phyloP scores from a whole-genome alignment of 2,888 invertebrate species.

The Temnothorax unifasciatus region DNA sequence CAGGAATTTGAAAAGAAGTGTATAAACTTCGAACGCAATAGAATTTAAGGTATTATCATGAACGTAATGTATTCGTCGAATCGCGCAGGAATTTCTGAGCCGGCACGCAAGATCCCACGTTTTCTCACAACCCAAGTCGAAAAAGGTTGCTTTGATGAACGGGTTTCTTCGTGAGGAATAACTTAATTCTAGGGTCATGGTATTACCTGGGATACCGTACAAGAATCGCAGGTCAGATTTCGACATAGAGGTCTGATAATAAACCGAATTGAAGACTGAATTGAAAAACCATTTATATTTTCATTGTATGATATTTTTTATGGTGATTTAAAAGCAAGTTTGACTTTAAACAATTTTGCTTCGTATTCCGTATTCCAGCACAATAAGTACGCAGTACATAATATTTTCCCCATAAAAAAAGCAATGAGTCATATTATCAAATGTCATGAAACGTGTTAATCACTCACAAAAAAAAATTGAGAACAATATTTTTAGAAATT shows the following conservation, averaged over 20 bases:
- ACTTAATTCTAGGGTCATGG: conserved; percentile 81
- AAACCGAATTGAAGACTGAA: background rate
- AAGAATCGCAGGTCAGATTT: conserved; percentile 72
- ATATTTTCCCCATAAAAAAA: background rate
- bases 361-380: background rate
- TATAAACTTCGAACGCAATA: background rate
- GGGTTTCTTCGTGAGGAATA: conserved; percentile 81
- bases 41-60: conserved; percentile 27
- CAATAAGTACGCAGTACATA: background rate
- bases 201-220: conserved; percentile 66
- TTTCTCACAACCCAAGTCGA: conserved; percentile 52
- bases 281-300: background rate
- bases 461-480: background rate
- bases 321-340: background rate
- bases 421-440: background rate
- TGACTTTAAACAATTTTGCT: background rate
- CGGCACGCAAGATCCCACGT: conserved; percentile 39
- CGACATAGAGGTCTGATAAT: conserved; percentile 31
- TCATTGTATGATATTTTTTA: background rate
- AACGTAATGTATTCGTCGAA: conserved; percentile 38
- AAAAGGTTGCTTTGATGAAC: conserved; percentile 79
- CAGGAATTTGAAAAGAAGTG: background rate
- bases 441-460: background rate
- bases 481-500: background rate
- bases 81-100: conserved; percentile 43